These are phyloP conservation scores for Digitonthophagus gazella DNA, from an alignment of 2,888 invertebrate species.

Conservation along the genomic window DNA sequence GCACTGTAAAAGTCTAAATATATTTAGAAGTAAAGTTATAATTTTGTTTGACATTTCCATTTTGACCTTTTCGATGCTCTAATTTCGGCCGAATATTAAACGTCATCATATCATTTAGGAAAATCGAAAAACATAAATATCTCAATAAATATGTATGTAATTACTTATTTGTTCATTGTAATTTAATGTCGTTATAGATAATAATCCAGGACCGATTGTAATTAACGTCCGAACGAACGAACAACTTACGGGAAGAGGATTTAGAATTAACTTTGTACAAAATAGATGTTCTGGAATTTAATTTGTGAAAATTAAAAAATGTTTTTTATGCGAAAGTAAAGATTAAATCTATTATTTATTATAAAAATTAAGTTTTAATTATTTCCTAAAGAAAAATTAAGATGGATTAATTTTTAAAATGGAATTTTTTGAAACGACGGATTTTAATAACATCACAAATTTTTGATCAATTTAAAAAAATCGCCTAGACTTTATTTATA, in stretches of 20 bases:
- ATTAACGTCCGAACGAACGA: constrained; percentile 67
- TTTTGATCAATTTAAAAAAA: no score
- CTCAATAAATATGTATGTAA: neutral
- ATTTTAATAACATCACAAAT: no score
- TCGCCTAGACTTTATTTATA: no score
- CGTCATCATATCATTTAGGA: no score
- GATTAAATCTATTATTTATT: neutral
- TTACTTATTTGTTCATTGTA: no score
- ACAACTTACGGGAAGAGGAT: constrained; percentile 66
- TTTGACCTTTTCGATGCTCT: neutral
- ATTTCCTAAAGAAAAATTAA: neutral
- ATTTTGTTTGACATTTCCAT: neutral
- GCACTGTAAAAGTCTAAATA: no score
- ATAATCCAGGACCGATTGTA: constrained; percentile 67
- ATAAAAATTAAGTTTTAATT: neutral
- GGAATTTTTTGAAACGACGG: no score
- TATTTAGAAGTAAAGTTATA: neutral
- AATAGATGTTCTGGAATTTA: constrained; percentile 55
- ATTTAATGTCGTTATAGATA: constrained; percentile 54
- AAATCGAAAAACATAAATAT: neutral
- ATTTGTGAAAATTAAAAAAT: neutral
- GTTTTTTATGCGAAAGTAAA: neutral
- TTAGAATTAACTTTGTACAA: constrained; percentile 67
- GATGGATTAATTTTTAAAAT: no score
- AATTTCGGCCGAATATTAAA: neutral